These are phyloP conservation scores for Saimiri boliviensis DNA, from an alignment of 2,113 vertebrate genomes.

Conservation along the genomic window DNA sequence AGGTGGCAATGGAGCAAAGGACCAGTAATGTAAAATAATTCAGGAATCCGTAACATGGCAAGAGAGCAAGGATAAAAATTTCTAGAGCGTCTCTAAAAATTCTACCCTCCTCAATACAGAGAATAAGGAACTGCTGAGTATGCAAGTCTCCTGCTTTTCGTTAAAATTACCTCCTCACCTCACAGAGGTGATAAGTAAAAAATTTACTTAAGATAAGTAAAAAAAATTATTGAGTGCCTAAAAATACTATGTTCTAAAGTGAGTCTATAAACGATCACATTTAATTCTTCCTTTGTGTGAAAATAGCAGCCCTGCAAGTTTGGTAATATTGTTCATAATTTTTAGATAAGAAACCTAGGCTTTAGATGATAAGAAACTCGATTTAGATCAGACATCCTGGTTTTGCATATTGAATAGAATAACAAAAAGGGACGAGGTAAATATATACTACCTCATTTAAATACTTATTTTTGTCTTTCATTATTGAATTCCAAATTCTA, in stretches of 20 bases:
- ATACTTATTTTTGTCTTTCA: background rate
- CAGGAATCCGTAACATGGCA: background rate
- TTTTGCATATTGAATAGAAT: background rate
- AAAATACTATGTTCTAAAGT: background rate
- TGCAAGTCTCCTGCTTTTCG: background rate
- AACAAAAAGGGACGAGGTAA: background rate
- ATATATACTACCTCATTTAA: background rate
- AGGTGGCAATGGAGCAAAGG: background rate
- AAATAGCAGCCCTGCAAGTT: background rate
- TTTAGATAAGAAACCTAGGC: background rate
- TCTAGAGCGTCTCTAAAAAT: background rate
- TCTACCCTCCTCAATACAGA: background rate
- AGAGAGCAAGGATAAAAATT: background rate
- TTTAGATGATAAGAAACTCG: background rate
- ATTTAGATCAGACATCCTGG: background rate
- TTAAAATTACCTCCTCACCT: background rate
- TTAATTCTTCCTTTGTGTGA: background rate
- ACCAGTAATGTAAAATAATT: background rate
- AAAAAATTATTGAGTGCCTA: background rate
- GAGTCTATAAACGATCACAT: background rate
- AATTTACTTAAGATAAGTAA: background rate
- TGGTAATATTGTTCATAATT: background rate
- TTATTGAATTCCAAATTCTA: background rate
- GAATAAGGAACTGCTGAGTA: background rate
- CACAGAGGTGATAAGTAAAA: background rate